Evolutionary conservation across 2,113 vertebrate genomes (phyloP).

Genomic region (Sinocyclocheilus maitianheensis): DNA sequence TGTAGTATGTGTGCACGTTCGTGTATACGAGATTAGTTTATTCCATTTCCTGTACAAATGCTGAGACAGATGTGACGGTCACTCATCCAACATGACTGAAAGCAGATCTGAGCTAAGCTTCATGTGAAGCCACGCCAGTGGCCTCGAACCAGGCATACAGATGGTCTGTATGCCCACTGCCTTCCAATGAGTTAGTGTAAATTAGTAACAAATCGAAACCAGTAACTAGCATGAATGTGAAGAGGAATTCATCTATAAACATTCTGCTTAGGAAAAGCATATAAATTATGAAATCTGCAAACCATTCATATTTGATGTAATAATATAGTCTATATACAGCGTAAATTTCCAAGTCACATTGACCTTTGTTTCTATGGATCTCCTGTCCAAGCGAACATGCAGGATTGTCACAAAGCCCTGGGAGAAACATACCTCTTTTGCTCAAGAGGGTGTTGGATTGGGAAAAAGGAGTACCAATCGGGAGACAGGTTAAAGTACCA

Average conservation of each 20-base stretch:
- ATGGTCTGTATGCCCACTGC: constrained; percentile 13
- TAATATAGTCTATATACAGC: not conserved
- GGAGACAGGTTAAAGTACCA: constrained; percentile 64
- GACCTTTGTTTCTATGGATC: constrained; percentile 64
- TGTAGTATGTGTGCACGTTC: constrained; percentile 13
- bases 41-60: constrained; percentile 18
- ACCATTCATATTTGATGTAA: not conserved
- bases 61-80: constrained; percentile 14
- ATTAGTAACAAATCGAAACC: constrained; percentile 51
- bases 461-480: constrained; percentile 45
- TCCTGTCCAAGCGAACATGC: constrained; percentile 72
- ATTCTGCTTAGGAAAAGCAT: not conserved
- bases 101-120: constrained; percentile 39
- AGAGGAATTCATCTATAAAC: constrained; percentile 52
- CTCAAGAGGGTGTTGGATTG: constrained; percentile 48
- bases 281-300: not conserved
- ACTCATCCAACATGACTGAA: constrained; percentile 28
- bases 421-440: constrained; percentile 53
- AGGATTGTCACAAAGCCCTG: constrained; percentile 63
- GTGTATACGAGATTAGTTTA: not conserved
- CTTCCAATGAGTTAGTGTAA: constrained; percentile 67
- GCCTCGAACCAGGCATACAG: constrained; percentile 31
- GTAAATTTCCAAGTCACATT: constrained; percentile 69
- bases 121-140: constrained; percentile 8
- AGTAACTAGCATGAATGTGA: constrained; percentile 68